These are phyloP conservation scores for Puma concolor DNA, from an alignment of 2,113 vertebrate genomes.

Conservation along the genomic window DNA sequence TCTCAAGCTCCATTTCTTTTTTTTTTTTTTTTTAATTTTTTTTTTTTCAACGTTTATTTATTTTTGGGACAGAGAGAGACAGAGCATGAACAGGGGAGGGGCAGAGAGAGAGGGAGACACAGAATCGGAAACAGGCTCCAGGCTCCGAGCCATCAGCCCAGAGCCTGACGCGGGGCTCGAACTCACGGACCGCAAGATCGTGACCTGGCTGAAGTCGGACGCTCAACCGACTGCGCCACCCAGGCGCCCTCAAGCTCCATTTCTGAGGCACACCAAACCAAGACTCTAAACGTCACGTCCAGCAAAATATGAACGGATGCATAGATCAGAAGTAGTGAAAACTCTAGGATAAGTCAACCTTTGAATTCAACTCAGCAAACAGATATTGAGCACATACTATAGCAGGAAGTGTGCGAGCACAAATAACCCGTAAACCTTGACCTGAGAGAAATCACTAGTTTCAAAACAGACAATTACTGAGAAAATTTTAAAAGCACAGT, in stretches of 20 bases:
- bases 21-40: too few species aligned
- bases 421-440: not conserved
- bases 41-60: too few species aligned
- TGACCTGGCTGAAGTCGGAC: too few species aligned
- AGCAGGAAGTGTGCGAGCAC: not conserved
- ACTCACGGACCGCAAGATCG: too few species aligned
- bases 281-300: not conserved
- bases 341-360: not conserved
- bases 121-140: too few species aligned
- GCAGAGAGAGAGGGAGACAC: too few species aligned
- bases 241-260: not conserved
- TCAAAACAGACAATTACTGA: not conserved
- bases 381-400: not conserved
- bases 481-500: not conserved
- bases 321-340: not conserved
- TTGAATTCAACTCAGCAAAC: not conserved
- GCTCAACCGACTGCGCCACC: too few species aligned
- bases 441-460: not conserved
- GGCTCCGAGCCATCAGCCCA: too few species aligned
- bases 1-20: not conserved
- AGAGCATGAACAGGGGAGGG: too few species aligned
- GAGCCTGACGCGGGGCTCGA: too few species aligned
- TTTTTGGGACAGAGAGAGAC: too few species aligned
- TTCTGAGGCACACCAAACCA: not conserved
- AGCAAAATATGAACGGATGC: not conserved